Conservation (phyloP, 2,113 vertebrate genomes). For the Myxocyprinus asiaticus region DNA sequence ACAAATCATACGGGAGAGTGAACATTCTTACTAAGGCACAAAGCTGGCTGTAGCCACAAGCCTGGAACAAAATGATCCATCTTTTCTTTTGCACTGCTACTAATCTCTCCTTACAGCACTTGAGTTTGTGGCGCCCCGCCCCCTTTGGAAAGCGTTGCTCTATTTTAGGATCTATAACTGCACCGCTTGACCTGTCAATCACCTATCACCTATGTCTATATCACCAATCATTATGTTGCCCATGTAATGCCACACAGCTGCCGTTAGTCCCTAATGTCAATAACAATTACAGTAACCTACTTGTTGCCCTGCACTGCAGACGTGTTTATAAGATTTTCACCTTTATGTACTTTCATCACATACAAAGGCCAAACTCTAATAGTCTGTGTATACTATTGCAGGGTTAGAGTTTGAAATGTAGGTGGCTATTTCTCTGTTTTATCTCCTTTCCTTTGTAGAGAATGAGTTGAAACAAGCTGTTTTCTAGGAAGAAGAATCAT, state of each 20-base stretch:
- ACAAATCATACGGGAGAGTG: background rate
- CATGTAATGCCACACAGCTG: background rate
- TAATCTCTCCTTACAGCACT: background rate
- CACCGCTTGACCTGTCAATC: slow-evolving; percentile 32
- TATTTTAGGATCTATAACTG: slow-evolving; percentile 30
- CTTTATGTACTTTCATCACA: too few relatives aligned
- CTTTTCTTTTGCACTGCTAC: slow-evolving; percentile 30
- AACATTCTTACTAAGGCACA: background rate
- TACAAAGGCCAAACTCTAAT: too few relatives aligned
- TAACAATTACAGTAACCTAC: too few relatives aligned
- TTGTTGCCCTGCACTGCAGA: too few relatives aligned
- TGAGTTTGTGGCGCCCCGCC: background rate
- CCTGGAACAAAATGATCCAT: slow-evolving; percentile 52
- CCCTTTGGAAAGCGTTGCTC: slow-evolving; percentile 4
- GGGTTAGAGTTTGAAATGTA: too few relatives aligned
- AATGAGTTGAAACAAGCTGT: too few relatives aligned
- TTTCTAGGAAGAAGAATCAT: too few relatives aligned
- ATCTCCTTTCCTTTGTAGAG: too few relatives aligned
- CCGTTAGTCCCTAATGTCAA: background rate
- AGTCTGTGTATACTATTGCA: too few relatives aligned
- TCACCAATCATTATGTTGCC: slow-evolving; percentile 47
- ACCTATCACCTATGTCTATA: too few relatives aligned
- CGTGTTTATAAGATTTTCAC: too few relatives aligned
- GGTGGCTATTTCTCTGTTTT: too few relatives aligned
- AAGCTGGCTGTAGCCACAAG: slow-evolving; percentile 50